Evolutionary conservation across 1,140 invertebrate species (phyloP).

Genomic region (Lordiphosa stackelbergi): DNA sequence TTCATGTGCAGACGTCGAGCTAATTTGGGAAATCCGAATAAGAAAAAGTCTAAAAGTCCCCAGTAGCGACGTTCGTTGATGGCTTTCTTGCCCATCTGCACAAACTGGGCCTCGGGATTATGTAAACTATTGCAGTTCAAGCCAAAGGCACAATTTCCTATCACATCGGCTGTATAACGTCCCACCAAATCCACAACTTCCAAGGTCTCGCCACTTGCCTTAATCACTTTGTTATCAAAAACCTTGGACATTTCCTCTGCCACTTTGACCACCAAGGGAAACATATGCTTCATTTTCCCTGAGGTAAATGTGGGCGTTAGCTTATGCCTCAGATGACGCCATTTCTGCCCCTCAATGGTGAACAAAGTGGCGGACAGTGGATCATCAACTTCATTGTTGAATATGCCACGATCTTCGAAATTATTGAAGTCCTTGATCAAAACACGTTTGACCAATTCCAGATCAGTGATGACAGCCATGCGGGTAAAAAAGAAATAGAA

Average conservation of each 20-base stretch:
- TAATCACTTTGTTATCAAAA: constrained; percentile 35
- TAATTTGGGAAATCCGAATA: constrained; percentile 19
- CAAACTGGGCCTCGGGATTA: constrained; percentile 76
- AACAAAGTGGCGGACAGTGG: constrained; percentile 78
- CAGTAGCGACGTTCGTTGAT: constrained; percentile 10
- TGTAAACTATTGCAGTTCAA: constrained; percentile 77
- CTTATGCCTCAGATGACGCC: constrained; percentile 79
- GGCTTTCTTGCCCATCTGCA: constrained; percentile 34
- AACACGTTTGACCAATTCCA: constrained; percentile 81
- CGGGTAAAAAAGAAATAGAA: constrained; percentile 51
- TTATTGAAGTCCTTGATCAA: constrained; percentile 80
- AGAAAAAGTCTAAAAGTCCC: constrained; percentile 7
- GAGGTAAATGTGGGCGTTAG: constrained; percentile 80
- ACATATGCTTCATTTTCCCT: constrained; percentile 81
- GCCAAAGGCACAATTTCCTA: constrained; percentile 75
- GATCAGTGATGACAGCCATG: constrained; percentile 72
- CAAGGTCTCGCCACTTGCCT: constrained; percentile 12
- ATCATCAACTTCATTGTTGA: constrained; percentile 77
- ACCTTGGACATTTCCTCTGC: constrained; percentile 62
- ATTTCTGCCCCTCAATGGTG: constrained; percentile 77
- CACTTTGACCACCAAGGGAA: constrained; percentile 67
- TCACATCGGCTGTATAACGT: constrained; percentile 73
- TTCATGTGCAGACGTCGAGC: constrained; percentile 5
- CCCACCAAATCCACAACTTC: constrained; percentile 71
- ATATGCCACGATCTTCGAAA: constrained; percentile 78